Evolutionary conservation across 1,140 invertebrate genomes (phyloP).

Genomic region (Diabrotica virgifera): DNA sequence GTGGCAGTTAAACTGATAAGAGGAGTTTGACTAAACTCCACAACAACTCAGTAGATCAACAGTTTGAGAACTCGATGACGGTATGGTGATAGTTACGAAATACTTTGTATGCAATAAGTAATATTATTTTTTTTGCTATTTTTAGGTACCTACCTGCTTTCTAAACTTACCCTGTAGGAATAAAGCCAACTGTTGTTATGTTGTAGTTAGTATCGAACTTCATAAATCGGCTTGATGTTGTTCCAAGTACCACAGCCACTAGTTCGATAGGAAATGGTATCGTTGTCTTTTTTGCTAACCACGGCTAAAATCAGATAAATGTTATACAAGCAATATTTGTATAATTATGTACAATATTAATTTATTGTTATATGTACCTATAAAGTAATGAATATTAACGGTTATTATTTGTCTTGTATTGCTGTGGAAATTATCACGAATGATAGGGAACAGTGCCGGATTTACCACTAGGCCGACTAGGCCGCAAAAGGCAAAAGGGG

Average conservation of each 20-base stretch:
- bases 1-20: too few relatives aligned
- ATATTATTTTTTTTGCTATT: too few relatives aligned
- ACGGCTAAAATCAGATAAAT: conserved; percentile 58
- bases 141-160: too few relatives aligned
- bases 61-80: too few relatives aligned
- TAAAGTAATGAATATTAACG: not conserved
- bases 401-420: not conserved
- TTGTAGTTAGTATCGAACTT: conserved; percentile 58
- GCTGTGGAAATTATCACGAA: not conserved
- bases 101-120: too few relatives aligned
- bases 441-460: too few relatives aligned
- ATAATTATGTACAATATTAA: not conserved
- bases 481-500: too few relatives aligned
- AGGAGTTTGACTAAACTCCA: too few relatives aligned
- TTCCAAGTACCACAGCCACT: conserved; percentile 75
- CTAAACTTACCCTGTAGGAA: conserved; percentile 72
- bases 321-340: not conserved
- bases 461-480: too few relatives aligned
- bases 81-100: too few relatives aligned
- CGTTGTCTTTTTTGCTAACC: conserved; percentile 64
- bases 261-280: conserved; percentile 87
- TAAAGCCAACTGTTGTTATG: conserved; percentile 66
- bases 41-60: too few relatives aligned
- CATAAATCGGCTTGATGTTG: conserved; percentile 62
- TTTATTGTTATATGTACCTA: not conserved